phyloP scores from a whole-genome alignment of 2,888 invertebrate species.

The Erannis defoliaria region DNA sequence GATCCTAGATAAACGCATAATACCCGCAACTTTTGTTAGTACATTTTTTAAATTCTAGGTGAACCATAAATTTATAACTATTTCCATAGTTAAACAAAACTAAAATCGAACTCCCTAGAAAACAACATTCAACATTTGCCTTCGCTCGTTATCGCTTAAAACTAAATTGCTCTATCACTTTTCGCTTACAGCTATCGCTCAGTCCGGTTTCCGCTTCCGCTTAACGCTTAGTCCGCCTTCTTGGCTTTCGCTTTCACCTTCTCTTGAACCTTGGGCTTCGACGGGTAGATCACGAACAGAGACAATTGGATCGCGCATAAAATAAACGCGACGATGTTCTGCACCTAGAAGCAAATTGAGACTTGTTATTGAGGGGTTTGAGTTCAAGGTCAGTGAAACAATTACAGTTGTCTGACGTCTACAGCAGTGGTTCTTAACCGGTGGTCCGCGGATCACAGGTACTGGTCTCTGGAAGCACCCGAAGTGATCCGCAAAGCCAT shows the following conservation, averaged over 20 bases:
- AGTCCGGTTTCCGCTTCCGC: neutral
- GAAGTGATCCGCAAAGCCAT: no score
- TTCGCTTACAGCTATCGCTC: conserved; percentile 3
- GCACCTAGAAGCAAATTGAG: conserved; percentile 85
- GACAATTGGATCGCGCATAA: conserved; percentile 88
- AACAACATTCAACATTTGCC: neutral
- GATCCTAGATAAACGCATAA: no score
- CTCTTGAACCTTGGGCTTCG: conserved; percentile 71
- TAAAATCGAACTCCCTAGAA: no score
- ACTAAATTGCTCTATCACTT: neutral
- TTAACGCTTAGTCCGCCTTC: conserved; percentile 64
- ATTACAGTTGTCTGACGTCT: neutral
- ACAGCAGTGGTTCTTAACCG: no score
- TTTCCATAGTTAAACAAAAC: no score
- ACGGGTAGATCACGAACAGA: conserved; percentile 90
- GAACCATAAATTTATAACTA: no score
- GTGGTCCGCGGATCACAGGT: no score
- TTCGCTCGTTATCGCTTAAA: neutral
- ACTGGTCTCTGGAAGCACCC: no score
- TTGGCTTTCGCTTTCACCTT: conserved; percentile 72
- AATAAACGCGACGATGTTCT: conserved; percentile 89
- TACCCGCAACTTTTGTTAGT: no score
- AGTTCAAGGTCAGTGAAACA: neutral
- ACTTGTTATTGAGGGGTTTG: neutral
- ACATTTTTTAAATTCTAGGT: no score